These are phyloP conservation scores for Microctonus hyperodae DNA, from an alignment of 2,888 invertebrate genomes.

Conservation along the genomic window DNA sequence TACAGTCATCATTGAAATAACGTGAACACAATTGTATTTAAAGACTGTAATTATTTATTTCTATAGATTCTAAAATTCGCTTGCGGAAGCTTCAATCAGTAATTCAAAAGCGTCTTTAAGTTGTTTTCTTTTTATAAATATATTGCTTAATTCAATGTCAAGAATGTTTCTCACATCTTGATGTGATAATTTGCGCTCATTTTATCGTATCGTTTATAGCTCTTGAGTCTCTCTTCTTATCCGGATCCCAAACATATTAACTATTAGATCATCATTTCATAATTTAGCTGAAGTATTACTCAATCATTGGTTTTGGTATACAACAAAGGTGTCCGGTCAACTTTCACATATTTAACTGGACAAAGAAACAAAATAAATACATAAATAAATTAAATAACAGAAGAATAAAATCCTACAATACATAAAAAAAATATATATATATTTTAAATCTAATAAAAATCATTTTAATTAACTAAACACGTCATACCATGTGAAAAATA, in stretches of 20 bases:
- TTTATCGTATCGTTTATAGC: slow-evolving; percentile 19
- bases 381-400: neutral
- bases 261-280: slow-evolving; percentile 33
- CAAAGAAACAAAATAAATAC: neutral
- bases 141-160: slow-evolving; percentile 26
- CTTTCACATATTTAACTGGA: slow-evolving; percentile 29
- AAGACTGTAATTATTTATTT: slow-evolving; percentile 17
- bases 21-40: neutral
- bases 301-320: slow-evolving; percentile 19
- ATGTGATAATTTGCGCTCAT: slow-evolving; percentile 19
- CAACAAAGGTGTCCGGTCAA: slow-evolving; percentile 29
- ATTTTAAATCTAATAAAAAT: too few relatives aligned
- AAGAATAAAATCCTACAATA: slow-evolving; percentile 3
- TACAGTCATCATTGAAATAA: neutral
- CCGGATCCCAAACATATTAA: slow-evolving; percentile 11
- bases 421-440: too few relatives aligned
- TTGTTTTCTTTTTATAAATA: slow-evolving; percentile 8
- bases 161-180: slow-evolving; percentile 19
- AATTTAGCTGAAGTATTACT: slow-evolving; percentile 15
- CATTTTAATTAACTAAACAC: too few relatives aligned
- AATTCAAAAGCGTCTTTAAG: slow-evolving; percentile 2
- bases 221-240: neutral
- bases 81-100: slow-evolving; percentile 9
- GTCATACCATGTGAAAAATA: neutral
- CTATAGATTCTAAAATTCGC: slow-evolving; percentile 7